Evolutionary conservation across 2,888 invertebrate species (phyloP).

Genomic region (Mesorhabditis sp.): DNA sequence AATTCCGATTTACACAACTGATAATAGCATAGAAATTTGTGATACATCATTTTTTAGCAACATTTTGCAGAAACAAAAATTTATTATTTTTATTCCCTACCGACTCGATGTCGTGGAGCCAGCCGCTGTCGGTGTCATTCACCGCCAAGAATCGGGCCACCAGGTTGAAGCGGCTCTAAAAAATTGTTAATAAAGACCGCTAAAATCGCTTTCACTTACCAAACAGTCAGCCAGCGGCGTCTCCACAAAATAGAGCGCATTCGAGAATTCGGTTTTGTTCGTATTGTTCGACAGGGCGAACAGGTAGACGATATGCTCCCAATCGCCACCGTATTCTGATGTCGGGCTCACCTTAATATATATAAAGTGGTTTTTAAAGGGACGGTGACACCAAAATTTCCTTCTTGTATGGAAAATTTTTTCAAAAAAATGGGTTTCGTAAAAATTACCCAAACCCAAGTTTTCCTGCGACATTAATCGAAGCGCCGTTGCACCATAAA

Average conservation of each 20-base stretch:
- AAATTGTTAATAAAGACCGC: background rate
- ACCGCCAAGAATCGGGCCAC: slow-evolving; percentile 31
- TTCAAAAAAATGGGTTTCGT: background rate
- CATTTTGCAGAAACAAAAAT: no score
- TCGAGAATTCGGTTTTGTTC: slow-evolving; percentile 24
- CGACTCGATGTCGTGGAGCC: slow-evolving; percentile 27
- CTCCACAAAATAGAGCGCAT: slow-evolving; percentile 27
- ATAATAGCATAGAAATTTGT: no score
- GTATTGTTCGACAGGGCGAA: slow-evolving; percentile 37
- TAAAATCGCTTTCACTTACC: slow-evolving; percentile 11
- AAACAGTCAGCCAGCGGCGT: slow-evolving; percentile 30
- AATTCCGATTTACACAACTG: no score
- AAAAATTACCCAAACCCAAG: no score
- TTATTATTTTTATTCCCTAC: slow-evolving; percentile 4
- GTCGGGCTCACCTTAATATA: background rate
- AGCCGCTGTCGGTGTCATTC: slow-evolving; percentile 28
- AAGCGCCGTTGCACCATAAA: no score
- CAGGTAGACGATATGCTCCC: slow-evolving; percentile 34
- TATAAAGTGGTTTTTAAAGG: no score
- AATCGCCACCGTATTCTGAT: slow-evolving; percentile 18
- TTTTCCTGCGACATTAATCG: no score
- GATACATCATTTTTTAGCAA: no score
- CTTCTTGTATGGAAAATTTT: background rate
- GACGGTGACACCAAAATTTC: no score
- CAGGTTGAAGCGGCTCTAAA: slow-evolving; percentile 15